phyloP scores from a whole-genome alignment of 2,113 vertebrate species.

The Cochlearius cochlearius region DNA sequence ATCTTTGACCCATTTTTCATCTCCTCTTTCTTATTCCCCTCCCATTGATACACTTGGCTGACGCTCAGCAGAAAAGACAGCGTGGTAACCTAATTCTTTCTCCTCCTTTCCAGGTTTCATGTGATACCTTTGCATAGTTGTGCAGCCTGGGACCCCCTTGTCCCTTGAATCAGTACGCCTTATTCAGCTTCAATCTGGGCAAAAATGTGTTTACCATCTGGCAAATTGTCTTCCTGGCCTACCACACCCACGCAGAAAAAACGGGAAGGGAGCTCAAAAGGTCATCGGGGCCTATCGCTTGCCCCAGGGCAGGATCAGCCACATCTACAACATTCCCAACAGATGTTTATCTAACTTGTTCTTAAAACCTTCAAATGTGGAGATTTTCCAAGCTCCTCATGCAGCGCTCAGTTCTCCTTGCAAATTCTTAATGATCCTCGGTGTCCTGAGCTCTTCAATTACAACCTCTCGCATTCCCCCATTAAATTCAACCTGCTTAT shows the following conservation, averaged over 20 bases:
- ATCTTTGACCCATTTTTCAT: slow-evolving; percentile 56
- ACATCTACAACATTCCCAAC: slow-evolving; percentile 48
- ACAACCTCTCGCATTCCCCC: slow-evolving; percentile 57
- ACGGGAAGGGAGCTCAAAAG: slow-evolving; percentile 27
- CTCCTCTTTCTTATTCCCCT: neutral
- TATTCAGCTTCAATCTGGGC: neutral
- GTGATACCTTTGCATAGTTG: neutral
- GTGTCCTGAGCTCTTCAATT: slow-evolving; percentile 58
- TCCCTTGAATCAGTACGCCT: neutral
- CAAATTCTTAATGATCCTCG: slow-evolving; percentile 58
- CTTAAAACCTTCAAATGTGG: slow-evolving; percentile 11
- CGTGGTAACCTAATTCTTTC: neutral
- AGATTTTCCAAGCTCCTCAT: slow-evolving; percentile 33
- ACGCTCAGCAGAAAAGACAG: neutral
- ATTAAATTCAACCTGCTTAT: slow-evolving; percentile 65
- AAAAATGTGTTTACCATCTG: slow-evolving; percentile 62
- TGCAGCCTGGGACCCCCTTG: neutral
- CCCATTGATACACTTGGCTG: neutral
- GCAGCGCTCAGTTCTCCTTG: slow-evolving; percentile 10
- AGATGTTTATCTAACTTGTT: slow-evolving; percentile 53
- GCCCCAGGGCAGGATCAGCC: slow-evolving; percentile 47
- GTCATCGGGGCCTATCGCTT: slow-evolving; percentile 1
- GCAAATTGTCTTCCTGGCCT: slow-evolving; percentile 40
- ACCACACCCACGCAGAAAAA: slow-evolving; percentile 25
- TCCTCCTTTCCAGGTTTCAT: neutral